phyloP scores from a whole-genome alignment of 2,113 vertebrate genomes.

The Poicephalus meyeri region DNA sequence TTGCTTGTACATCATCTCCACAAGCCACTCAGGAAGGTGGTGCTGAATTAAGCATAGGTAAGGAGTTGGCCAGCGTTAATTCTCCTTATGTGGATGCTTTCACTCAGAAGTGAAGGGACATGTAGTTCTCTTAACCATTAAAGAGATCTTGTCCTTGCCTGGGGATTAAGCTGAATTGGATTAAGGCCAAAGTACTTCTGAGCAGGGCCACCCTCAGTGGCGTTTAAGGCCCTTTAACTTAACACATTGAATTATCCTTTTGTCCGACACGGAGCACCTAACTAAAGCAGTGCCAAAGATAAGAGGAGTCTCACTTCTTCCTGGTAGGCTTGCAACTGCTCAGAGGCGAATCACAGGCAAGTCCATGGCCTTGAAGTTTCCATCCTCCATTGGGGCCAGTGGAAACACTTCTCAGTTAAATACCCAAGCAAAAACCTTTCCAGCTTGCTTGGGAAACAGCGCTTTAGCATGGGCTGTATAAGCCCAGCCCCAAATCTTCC shows the following conservation, averaged over 20 bases:
- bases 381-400: not conserved
- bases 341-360: not conserved
- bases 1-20: not conserved
- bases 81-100: not conserved
- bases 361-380: not conserved
- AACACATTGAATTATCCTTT: not conserved
- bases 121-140: slow-evolving; percentile 15
- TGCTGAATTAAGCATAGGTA: not conserved
- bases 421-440: not conserved
- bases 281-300: not conserved
- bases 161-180: slow-evolving; percentile 28
- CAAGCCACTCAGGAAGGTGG: not conserved
- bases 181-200: slow-evolving; percentile 9
- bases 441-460: not conserved
- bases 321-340: not conserved
- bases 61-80: not conserved
- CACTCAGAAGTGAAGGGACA: not conserved
- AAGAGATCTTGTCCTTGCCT: slow-evolving; percentile 13
- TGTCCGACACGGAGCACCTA: not conserved
- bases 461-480: not conserved
- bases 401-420: not conserved
- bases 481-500: not conserved
- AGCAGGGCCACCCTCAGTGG: slow-evolving; percentile 5
- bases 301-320: not conserved
- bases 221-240: slow-evolving; percentile 28